A percentile compares a stretch with the other conserved stretches of the same genome.
Evolutionary conservation across 2,113 vertebrate species (phyloP).

Genomic region (Sciurus niger): DNA sequence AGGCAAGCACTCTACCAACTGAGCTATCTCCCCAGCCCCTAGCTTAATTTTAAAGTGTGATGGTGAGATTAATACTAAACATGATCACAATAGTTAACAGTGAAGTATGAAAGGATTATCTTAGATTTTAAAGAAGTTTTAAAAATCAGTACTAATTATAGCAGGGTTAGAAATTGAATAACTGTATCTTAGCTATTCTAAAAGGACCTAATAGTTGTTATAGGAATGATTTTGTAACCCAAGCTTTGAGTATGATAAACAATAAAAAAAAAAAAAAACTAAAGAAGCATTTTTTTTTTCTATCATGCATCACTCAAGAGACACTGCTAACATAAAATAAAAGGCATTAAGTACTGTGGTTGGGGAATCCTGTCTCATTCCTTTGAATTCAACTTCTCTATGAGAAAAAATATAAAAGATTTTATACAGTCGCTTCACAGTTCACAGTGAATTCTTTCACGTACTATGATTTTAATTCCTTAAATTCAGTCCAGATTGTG

Average conservation of each 20-base stretch:
- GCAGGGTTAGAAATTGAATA: slow-evolving; percentile 36
- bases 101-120: background rate
- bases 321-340: slow-evolving; percentile 19
- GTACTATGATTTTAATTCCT: slow-evolving; percentile 28
- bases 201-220: slow-evolving; percentile 42
- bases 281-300: background rate
- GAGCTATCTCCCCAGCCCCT: too few relatives aligned
- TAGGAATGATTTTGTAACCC: slow-evolving; percentile 25
- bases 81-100: background rate
- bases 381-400: slow-evolving; percentile 24
- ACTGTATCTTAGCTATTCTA: slow-evolving; percentile 36
- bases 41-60: slow-evolving; percentile 44
- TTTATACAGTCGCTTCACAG: background rate
- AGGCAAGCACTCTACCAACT: too few relatives aligned
- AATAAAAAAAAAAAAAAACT: slow-evolving; percentile 57
- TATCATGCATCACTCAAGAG: background rate
- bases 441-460: background rate
- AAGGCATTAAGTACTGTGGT: slow-evolving; percentile 6
- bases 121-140: slow-evolving; percentile 40
- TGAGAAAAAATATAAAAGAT: slow-evolving; percentile 16
- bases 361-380: background rate
- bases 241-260: background rate
- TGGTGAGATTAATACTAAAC: background rate
- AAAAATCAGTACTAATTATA: slow-evolving; percentile 58
- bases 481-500: background rate